Evolutionary conservation across 2,888 invertebrate species (phyloP), one percentile per base, ranked within the genome.

Genomic region (Ryuthela nishihirai): DNA sequence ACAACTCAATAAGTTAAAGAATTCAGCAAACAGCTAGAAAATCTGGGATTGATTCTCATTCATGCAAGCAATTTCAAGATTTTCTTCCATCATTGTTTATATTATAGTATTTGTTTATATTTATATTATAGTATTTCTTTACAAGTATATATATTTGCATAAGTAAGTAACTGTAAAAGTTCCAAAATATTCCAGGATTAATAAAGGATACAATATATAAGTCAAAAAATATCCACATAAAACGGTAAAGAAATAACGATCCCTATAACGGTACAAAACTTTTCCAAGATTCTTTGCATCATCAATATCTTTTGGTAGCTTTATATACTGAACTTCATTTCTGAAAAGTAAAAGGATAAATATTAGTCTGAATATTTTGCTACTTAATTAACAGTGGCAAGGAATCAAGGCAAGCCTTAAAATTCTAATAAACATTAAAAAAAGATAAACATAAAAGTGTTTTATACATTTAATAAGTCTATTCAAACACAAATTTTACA

Each of bases 131-230:
- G n/a, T n/a, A n/a, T n/a, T n/a, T n/a, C n/a, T n/a, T n/a, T n/a
- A n/a, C n/a, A n/a, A n/a, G n/a, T n/a, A n/a, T n/a, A n/a, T n/a
- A n/a, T n/a, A n/a, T n/a, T n/a, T n/a, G n/a, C n/a, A n/a, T n/a
- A n/a, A n/a, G n/a, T n/a, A n/a, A n/a, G n/a, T n/a, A n/a, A n/a
- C n/a, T n/a, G n/a, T n/a, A n/a, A n/a, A n/a, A n/a, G n/a, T n/a
- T n/a, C n/a, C n/a, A n/a, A n/a, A n/a, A n/a, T n/a, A n/a, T n/a
- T n/a, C n/a, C n/a, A n/a, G n/a, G n/a, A n/a, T n/a, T n/a, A n/a
- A n/a, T n/a, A 49, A 88, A 88, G 88, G 89, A 89, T 93, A 97
- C 95, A 98, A 98, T 75, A 99, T 87, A 75, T 98, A 99, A 12
- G 88, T 85, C 67, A 89, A 78, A 70, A 91, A 87, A 64, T 95